Evolutionary conservation across 2,888 invertebrate species (phyloP), one percentile per base, ranked within the genome.

Genomic region (Cataglyphis altisquamis): DNA sequence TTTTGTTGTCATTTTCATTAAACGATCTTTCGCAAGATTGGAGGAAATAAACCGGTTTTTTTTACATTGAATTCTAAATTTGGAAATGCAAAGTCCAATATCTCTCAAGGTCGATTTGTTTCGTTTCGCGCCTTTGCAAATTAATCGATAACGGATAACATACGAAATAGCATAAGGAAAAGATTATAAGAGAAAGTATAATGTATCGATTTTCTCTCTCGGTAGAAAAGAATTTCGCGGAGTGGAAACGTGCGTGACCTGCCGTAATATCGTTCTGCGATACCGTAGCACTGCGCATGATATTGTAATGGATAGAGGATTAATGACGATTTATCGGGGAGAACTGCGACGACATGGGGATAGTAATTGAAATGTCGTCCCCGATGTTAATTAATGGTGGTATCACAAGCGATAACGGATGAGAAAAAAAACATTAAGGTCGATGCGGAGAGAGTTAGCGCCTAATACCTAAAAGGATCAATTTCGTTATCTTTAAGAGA

Each of bases 241-340:
- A 68, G 6, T 57, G 67, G 57, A 9, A 62, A 62, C 70, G 39
- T 78, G 78, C 78, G 78, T 70, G 78, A 80, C 60, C 78, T 45
- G 9, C 36, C 70, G 70, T 60, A 80, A 80, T 21, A 36, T 68
- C 36, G 57, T 25, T 18, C 45, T 0, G 25, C 12, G 70, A 80
- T 80, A 36, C 70, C 78, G 5, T 70, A 70, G 41, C 12, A 70
- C 8, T 36, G 78, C 60, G 36, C 36, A 48, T 5, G 45, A 68
- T 78, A 78, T 70, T 60, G 32, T 60, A 62, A 68, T 68, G 57
- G 78, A 68, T 68, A 60, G 45, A 60, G 45, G 48, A 70, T 80
- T 70, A 70, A 70, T 68, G 45, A 60, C 32, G 45, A 9, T 66
- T 77, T 52, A 55, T 6, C 55, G 45, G 48, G 29, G 12, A 39